Percentiles rank a stretch among this genome's conserved stretches.
Evolutionary conservation across 2,113 vertebrate species (phyloP).

Genomic region (Heliornis fulica): DNA sequence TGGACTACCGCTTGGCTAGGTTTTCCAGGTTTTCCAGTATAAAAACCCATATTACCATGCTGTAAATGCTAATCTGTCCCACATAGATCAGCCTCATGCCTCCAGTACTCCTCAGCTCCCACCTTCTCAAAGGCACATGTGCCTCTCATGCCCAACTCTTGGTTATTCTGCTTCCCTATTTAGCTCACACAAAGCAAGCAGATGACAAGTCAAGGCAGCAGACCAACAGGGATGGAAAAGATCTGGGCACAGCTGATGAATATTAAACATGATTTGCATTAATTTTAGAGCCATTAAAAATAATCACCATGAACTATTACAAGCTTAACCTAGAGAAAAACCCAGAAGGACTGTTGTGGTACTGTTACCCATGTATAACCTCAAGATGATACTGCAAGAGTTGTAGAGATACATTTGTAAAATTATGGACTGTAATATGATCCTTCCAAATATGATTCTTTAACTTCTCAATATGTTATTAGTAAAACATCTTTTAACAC

Average conservation of each 20-base stretch:
- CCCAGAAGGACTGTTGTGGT: background rate
- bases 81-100: background rate
- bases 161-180: background rate
- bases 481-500: background rate
- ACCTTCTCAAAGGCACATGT: background rate
- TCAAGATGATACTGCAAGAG: background rate
- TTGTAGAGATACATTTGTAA: background rate
- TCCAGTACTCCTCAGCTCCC: background rate
- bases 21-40: background rate
- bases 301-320: background rate
- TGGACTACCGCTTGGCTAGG: constrained; percentile 50
- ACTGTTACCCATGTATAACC: background rate
- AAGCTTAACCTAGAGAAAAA: background rate
- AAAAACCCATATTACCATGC: background rate
- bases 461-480: background rate
- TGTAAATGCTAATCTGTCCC: background rate
- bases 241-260: background rate
- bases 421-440: background rate
- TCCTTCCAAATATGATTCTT: background rate
- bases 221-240: background rate
- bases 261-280: background rate
- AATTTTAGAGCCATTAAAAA: background rate
- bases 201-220: background rate
- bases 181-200: background rate
- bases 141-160: background rate